Conservation (phyloP, 2,888 invertebrate species). For the Polia nebulosa region DNA sequence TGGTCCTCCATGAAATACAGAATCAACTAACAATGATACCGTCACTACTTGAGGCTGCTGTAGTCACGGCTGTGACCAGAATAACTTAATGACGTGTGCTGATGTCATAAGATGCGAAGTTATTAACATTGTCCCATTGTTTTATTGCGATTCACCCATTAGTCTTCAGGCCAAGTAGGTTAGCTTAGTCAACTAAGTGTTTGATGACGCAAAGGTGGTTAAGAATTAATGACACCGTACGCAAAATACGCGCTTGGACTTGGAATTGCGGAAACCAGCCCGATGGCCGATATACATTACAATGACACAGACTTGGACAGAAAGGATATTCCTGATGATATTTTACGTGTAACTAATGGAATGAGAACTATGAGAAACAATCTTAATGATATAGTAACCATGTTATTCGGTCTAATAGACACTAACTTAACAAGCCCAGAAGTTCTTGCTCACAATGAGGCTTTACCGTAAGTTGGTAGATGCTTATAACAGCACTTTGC, state of each 20-base stretch:
- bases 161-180: conserved; percentile 34
- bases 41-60: conserved; percentile 42
- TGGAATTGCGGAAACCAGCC: too few species aligned
- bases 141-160: conserved; percentile 48
- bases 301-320: neutral
- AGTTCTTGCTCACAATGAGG: conserved; percentile 23
- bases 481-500: conserved; percentile 35
- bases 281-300: too few species aligned
- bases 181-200: conserved; percentile 23
- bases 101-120: conserved; percentile 62
- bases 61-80: conserved; percentile 59
- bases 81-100: conserved; percentile 62
- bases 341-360: neutral
- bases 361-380: neutral
- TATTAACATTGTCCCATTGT: conserved; percentile 48
- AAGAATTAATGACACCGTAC: neutral
- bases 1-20: neutral
- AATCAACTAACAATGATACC: conserved; percentile 39
- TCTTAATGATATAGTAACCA: neutral
- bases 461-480: neutral
- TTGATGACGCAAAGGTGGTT: conserved; percentile 24
- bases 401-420: neutral
- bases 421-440: conserved; percentile 13
- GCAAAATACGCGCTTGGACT: too few species aligned
- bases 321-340: neutral